Base-by-base conservation (phyloP, 1,140 invertebrate species). In the Meloidogyne chitwoodi region DNA sequence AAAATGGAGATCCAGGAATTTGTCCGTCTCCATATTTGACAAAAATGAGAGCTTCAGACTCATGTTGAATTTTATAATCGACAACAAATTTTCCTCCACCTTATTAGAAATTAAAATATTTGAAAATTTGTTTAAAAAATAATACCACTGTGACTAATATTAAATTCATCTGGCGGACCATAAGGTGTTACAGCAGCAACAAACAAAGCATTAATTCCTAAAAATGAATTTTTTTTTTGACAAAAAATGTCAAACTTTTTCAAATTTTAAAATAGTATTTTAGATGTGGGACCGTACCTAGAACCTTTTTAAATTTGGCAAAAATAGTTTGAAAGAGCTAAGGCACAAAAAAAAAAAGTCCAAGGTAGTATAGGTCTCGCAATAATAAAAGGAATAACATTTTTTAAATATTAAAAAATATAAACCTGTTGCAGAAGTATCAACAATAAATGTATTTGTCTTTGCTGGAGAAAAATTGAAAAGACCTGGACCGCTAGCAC, bases 161-260 rank as follows among this genome's bases (percentile, higher is more conserved):
- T 92, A 41, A 98, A 93, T 88, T 98, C 95, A 77, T 98, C 95
- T 88, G 93, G 96, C 0, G 94, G 93, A 78, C 93, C 93, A 88
- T 95, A 95, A 0, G 95, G 94, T 69, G 95, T 96, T 85, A 94
- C 92, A 81, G 98, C 92, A 63, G 95, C 95, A 34, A 97, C 93
- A 88, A 93, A 97, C 48, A 98, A 89, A 83, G 98, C 94, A 88
- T 98, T 97, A 2, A 62, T 44, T 16, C 81, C 80, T 74, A 48
- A 24, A 24, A 67, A 48, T 31, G 11, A n/a, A n/a, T 6, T 8
- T 11, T 14, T 19, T 76, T 61, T 44, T 26, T 4, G 41, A 71
- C 41, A 19, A n/a, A 19, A n/a, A n/a, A n/a, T n/a, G n/a, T n/a
- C n/a, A n/a, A n/a, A n/a, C n/a, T n/a, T n/a, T n/a, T n/a, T n/a